Conservation (phyloP, 2,113 vertebrate genomes). For the Nesospiza acunhae region DNA sequence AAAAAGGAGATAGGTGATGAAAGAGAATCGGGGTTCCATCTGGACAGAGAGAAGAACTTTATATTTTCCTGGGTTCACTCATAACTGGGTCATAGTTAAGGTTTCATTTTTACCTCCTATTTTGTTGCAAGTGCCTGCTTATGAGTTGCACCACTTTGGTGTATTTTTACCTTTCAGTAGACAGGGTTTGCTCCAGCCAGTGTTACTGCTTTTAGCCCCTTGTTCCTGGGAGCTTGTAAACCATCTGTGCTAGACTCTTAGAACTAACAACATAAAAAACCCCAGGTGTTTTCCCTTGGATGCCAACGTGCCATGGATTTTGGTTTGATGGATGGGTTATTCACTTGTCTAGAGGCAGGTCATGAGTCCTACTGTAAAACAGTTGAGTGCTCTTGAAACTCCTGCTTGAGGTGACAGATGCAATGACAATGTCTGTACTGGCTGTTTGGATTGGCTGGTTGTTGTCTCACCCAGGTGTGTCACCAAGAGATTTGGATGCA, state of each 20-base stretch:
- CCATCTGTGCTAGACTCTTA: neutral
- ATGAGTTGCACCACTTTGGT: neutral
- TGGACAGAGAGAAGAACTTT: neutral
- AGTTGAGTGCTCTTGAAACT: neutral
- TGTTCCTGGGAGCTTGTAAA: neutral
- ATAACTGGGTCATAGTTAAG: neutral
- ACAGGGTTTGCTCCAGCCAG: neutral
- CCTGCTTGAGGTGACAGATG: neutral
- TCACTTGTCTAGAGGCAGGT: neutral
- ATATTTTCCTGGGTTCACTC: neutral
- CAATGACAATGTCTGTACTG: neutral
- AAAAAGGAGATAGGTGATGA: neutral
- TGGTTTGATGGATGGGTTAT: neutral
- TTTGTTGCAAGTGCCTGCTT: neutral
- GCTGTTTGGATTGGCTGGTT: neutral
- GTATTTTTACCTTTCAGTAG: neutral
- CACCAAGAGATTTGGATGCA: constrained; percentile 87
- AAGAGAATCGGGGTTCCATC: neutral
- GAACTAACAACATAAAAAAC: neutral
- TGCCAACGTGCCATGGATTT: neutral
- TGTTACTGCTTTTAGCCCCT: neutral
- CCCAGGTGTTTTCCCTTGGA: neutral
- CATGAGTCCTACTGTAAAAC: neutral
- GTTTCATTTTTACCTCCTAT: neutral
- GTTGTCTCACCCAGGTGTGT: constrained; percentile 80